Base-by-base conservation (phyloP, 2,797 vertebrate species). In the Hyperoplus immaculatus region DNA sequence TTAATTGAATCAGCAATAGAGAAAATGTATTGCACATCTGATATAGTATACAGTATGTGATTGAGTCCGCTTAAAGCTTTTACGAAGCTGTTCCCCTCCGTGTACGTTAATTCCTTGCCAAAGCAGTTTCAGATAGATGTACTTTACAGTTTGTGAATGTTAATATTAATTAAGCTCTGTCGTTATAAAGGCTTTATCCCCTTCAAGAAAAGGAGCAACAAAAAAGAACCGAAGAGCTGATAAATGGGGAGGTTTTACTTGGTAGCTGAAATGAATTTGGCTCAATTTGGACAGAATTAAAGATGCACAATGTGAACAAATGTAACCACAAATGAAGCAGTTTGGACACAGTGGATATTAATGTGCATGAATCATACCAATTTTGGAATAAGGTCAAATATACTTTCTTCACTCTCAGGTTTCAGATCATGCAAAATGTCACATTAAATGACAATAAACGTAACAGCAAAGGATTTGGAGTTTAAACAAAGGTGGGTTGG, bases 101-200 rank as follows among this genome's bases (percentile, higher is more conserved):
- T 64, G 50, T 50, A 72, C 38, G 6, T 49, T 8, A 43, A 21
- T n/a, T 41, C 16, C 6, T 69, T 77, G 61, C 67, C 81, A 80
- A 82, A 72, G 56, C 63, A 66, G 36, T 67, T 60, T 72, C 43
- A 41, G 39, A 77, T 78, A 63, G 68, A 72, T 83, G 54, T 67
- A 51, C 58, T 70, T 72, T 1, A 70, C 39, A 65, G 68, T 67
- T 69, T 78, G 43, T 77, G 59, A 78, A 72, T 72, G 66, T 57
- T 72, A 77, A 83, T 83, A 29, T 29, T 29, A 29, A 29, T 29
- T 29, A 29, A 29, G 29, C 29, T 3, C 29, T 29, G 29, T 29
- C 29, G 29, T 29, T 29, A 29, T 29, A 3, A 29, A 29, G 29
- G 29, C 29, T 29, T 29, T 29, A 29, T 29, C 29, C 29, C 29